These are phyloP conservation scores for Ptilonorhynchus violaceus DNA, from an alignment of 2,113 vertebrate species.

Conservation along the genomic window DNA sequence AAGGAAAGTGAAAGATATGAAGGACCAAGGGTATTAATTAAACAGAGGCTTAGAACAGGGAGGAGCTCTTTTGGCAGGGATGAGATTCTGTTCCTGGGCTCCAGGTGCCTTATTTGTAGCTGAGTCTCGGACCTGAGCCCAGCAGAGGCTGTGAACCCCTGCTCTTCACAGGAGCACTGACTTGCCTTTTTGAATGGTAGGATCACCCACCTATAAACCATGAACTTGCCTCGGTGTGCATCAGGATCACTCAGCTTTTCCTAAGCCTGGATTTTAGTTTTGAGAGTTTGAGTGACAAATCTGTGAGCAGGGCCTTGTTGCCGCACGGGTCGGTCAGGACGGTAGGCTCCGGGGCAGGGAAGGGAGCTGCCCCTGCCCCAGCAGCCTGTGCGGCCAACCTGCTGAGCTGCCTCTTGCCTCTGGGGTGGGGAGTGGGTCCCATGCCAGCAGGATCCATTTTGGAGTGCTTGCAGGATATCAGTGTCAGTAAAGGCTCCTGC, in stretches of 20 bases:
- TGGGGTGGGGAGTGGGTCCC: accelerated
- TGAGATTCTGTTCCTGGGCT: neutral
- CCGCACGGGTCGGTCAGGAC: neutral
- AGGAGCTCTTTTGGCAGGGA: neutral
- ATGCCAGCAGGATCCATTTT: accelerated
- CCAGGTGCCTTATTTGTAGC: neutral
- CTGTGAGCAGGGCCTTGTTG: neutral
- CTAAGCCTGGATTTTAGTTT: neutral
- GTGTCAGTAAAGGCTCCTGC: neutral
- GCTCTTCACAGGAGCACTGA: neutral
- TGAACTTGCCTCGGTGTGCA: neutral
- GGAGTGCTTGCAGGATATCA: neutral
- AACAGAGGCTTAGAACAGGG: neutral
- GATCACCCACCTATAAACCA: neutral
- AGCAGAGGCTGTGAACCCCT: neutral
- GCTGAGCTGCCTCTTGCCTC: neutral
- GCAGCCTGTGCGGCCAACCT: neutral
- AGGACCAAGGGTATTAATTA: neutral
- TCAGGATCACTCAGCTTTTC: neutral
- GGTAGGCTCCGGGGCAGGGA: too few species aligned
- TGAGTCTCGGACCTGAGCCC: neutral
- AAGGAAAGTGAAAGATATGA: neutral
- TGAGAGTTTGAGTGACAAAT: neutral
- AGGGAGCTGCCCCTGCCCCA: neutral
- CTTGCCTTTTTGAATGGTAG: neutral